Evolutionary conservation across 2,888 invertebrate species (phyloP), one percentile per base, ranked within the genome.

Genomic region (Galerucella pusilla): DNA sequence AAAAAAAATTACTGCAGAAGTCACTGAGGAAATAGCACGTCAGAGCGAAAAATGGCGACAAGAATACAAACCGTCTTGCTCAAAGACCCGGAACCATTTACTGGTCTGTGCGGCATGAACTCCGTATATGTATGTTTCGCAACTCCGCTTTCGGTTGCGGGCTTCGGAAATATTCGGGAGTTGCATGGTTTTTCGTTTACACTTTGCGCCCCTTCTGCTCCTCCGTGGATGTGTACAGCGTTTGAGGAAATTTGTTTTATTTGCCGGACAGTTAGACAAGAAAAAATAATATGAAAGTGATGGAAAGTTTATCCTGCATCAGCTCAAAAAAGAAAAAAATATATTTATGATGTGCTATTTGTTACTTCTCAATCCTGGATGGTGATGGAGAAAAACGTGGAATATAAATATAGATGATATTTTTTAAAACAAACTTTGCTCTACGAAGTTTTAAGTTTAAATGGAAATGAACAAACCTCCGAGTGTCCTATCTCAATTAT

Each of bases 141-240:
- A 75, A 68, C 68, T 75, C 63, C 68, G 59, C 63, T 16, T 20
- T 71, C 71, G 75, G 71, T 16, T 66, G 11, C 35, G 59, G 68
- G 45, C 71, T 71, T 75, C 75, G 75, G 64, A 46, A 63, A 57
- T 57, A 57, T 14, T 75, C 75, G 75, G 67, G 75, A 75, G 59
- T 71, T 71, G 71, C 71, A 71, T 75, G 71, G 68, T 71, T 75
- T 71, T 68, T 75, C 75, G 59, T 75, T 71, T 49, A 71, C 68
- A 71, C 71, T 71, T 61, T 61, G 20, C 52, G 67, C 54, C 20
- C 57, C 60, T 68, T 68, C 64, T 64, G 60, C 16, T 69, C 28
- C 42, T 49, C 57, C 20, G 35, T 61, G 35, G 28, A 57, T 10
- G 57, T 57, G 57, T 16, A 57, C 11, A 61, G n/a, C 52, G 52